A percentile compares a stretch with the other conserved stretches of the same genome.
Evolutionary conservation across 2,113 vertebrate genomes (phyloP).

Genomic region (Stomatorhinus ivindoensis): DNA sequence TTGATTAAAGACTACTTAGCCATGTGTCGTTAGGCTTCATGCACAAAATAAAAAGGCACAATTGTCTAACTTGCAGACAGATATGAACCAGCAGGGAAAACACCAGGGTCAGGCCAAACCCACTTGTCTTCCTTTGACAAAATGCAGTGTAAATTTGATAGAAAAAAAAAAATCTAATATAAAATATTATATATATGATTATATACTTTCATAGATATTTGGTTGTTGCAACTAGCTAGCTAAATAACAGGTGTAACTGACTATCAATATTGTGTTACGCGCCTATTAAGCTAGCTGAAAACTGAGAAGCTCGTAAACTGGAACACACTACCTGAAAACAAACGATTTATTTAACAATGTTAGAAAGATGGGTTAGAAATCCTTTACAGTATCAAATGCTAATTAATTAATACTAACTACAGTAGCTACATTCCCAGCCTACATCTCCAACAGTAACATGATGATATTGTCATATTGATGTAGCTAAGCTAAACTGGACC

Average conservation of each 20-base stretch:
- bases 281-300: neutral
- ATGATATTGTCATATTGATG: neutral
- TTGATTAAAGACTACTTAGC: neutral
- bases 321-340: neutral
- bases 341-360: neutral
- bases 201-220: neutral
- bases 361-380: neutral
- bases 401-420: neutral
- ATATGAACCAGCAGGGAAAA: neutral
- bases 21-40: neutral
- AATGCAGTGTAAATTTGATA: neutral
- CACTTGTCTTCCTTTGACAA: neutral
- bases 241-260: neutral
- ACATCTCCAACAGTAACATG: neutral
- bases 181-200: neutral
- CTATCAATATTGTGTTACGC: neutral
- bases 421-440: neutral
- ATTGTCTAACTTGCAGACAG: neutral
- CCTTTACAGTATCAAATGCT: neutral
- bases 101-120: neutral
- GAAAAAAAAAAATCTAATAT: neutral
- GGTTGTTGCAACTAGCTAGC: neutral
- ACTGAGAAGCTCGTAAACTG: neutral
- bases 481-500: neutral
- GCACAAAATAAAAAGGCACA: neutral